Evolutionary conservation across 1,140 invertebrate species (phyloP), one percentile per base, ranked within the genome.

Genomic region (Coelopa frigida): DNA sequence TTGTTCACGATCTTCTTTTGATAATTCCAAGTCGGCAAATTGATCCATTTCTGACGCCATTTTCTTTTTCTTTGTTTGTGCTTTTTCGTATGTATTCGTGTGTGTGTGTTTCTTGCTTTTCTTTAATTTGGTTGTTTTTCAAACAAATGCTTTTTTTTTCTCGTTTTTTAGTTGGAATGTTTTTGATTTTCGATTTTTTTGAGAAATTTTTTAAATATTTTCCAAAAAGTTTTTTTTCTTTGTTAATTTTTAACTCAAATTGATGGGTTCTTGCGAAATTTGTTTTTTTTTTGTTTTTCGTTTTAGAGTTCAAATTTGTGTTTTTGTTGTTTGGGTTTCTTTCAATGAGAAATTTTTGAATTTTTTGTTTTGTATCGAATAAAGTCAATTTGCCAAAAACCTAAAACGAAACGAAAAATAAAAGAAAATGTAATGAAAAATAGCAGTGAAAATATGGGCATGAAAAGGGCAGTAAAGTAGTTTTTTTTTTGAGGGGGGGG

Each of bases 1-100:
- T 52, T 70, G 67, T 58, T 70, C 67, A 20, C 67, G 66, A 66
- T 70, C 67, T 50, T 70, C 67, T 58, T 70, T 70, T 41, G 67
- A 69, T 43, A 70, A 53, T 57, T 70, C 67, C 56, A 70, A 56
- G 39, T 70, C 67, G 53, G 67, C 67, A 56, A 70, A 70, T 64
- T 70, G 67, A 57, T 70, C 67, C 53, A 69, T 53, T 60, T 70
- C 66, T 47, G 66, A 69, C 51, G 67, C 58, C 67, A 70, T 70
- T 53, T 55, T 60, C 46, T 44, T 26, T 42, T 39, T 51, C 23
- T 33, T 27, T 20, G 18, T 43, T 44, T 23, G 41, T 46, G 42
- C 37, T 42, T 26, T 42, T 47, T 22, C 21, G 4, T 5, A 14
- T 14, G 23, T 10, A 32, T 26, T 42, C 23, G 31, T 21, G 43